phyloP scores from a whole-genome alignment of 92 coral and sea anemone species.

The Zoanthus sociatus region DNA sequence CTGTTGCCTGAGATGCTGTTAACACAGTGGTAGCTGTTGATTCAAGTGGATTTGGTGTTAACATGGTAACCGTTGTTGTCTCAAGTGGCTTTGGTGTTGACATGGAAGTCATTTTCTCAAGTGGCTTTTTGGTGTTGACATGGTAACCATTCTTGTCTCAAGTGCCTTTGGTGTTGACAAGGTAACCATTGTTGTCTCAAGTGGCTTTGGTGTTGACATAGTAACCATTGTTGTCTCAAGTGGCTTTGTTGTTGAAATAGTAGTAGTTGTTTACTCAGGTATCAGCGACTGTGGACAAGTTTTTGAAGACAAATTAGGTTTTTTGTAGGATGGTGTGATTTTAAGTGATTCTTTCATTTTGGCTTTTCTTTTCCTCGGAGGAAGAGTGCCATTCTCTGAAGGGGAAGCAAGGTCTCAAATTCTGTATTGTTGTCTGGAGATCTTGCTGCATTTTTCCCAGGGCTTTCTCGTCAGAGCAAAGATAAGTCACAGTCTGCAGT shows the following conservation, averaged over 20 bases:
- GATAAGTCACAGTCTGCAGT: constrained; percentile 22
- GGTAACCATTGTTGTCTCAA: too few relatives aligned
- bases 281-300: background rate
- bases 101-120: too few relatives aligned
- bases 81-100: background rate
- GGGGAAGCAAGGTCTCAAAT: constrained; percentile 21
- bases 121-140: background rate
- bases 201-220: too few relatives aligned
- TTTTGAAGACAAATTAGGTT: background rate
- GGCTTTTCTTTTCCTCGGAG: background rate
- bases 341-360: background rate
- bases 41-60: background rate
- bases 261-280: background rate
- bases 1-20: background rate
- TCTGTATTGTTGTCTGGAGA: constrained; percentile 4
- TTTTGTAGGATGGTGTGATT: background rate
- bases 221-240: too few relatives aligned
- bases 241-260: too few relatives aligned
- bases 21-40: background rate
- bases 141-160: too few relatives aligned
- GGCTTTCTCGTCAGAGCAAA: constrained; percentile 26
- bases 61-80: background rate
- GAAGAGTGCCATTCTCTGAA: constrained; percentile 24
- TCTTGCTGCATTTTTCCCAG: constrained; percentile 14
- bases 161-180: too few relatives aligned